Percentiles rank a stretch among this genome's conserved stretches.
Conservation (phyloP, 2,797 vertebrate species). For the Girardinus metallicus region DNA sequence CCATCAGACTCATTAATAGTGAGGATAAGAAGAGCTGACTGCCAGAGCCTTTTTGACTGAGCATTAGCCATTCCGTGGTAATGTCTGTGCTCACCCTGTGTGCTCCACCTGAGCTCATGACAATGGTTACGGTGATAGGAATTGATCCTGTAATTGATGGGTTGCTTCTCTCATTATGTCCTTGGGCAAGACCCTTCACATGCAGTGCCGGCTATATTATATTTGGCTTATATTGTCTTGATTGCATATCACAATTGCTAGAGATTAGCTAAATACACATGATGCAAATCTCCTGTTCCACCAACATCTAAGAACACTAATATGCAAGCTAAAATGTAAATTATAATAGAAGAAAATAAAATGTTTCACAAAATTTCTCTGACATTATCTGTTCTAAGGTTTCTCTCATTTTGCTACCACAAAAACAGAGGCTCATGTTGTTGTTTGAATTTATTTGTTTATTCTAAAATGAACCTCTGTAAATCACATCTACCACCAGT, state of each 20-base stretch:
- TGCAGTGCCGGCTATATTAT: no score
- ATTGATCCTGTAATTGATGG: no score
- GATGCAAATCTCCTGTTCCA: neutral
- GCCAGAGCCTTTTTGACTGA: no score
- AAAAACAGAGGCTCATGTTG: neutral
- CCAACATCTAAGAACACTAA: neutral
- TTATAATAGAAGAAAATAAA: neutral
- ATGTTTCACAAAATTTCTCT: neutral
- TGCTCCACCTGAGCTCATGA: no score
- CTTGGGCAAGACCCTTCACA: no score
- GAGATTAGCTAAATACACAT: neutral
- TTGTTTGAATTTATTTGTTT: neutral
- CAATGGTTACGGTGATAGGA: no score
- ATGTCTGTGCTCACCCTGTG: no score
- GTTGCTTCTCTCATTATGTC: no score
- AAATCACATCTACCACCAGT: slow-evolving; percentile 47
- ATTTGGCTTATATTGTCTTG: neutral
- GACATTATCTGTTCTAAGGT: neutral
- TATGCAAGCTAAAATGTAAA: neutral
- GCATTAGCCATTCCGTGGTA: no score
- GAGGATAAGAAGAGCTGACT: no score
- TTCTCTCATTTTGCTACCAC: neutral
- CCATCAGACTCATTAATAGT: no score
- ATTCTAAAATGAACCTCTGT: slow-evolving; percentile 24
- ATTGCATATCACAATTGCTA: neutral